Conservation (phyloP, 1,140 invertebrate species). For the Charaxes varanes region DNA sequence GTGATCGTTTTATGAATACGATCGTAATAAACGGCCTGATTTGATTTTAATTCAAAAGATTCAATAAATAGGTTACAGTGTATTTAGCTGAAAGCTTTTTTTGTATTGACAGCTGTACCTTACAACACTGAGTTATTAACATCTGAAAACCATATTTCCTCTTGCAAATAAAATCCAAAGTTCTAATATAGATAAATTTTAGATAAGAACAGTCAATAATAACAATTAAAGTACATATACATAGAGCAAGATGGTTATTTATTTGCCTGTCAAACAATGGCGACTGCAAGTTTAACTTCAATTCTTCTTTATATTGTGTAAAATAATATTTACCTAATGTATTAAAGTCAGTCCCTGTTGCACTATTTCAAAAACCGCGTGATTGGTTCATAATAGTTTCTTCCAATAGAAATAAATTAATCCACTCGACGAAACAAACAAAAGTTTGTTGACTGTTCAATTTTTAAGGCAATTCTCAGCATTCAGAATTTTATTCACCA, state of each 20-base stretch:
- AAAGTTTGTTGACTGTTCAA: slow-evolving; percentile 75
- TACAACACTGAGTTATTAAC: neutral
- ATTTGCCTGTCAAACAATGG: slow-evolving; percentile 71
- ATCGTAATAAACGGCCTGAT: too few relatives aligned
- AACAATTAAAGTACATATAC: slow-evolving; percentile 51
- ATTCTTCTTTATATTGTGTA: slow-evolving; percentile 37
- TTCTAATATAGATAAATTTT: slow-evolving; percentile 18
- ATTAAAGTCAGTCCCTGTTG: slow-evolving; percentile 57
- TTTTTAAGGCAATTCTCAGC: slow-evolving; percentile 56
- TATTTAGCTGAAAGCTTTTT: neutral
- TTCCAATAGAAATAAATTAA: slow-evolving; percentile 49
- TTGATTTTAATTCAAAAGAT: too few relatives aligned
- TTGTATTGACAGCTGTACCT: slow-evolving; percentile 1
- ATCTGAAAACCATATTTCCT: slow-evolving; percentile 6
- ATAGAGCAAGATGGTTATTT: slow-evolving; percentile 51
- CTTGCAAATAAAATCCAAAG: neutral
- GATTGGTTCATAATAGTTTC: slow-evolving; percentile 66
- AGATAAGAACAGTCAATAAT: slow-evolving; percentile 51
- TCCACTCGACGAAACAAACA: slow-evolving; percentile 70
- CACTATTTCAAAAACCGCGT: slow-evolving; percentile 60
- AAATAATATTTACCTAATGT: slow-evolving; percentile 63
- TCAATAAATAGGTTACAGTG: neutral
- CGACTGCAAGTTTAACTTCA: slow-evolving; percentile 59
- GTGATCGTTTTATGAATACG: too few relatives aligned
- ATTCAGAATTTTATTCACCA: slow-evolving; percentile 65